These are phyloP conservation scores for Ancistrus triradiatus DNA, from an alignment of 2,113 vertebrate species.

Conservation along the genomic window DNA sequence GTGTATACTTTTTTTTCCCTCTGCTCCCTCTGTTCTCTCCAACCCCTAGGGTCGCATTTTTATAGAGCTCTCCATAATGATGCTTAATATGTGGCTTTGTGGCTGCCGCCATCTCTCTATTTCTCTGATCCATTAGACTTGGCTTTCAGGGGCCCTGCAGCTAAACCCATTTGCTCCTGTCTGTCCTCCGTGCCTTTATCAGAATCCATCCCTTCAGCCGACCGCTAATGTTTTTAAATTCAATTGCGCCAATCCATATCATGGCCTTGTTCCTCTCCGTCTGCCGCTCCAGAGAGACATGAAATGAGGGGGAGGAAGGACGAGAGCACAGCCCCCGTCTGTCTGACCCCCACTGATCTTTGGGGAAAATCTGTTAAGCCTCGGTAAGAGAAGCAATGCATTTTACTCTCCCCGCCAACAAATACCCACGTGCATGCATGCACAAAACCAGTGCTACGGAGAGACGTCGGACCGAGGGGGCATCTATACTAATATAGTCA, in stretches of 20 bases:
- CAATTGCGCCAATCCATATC: constrained; percentile 59
- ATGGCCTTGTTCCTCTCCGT: constrained; percentile 45
- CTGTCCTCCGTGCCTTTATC: constrained; percentile 55
- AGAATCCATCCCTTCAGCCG: constrained; percentile 52
- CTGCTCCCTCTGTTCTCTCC: constrained; percentile 17
- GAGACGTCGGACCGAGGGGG: constrained; percentile 41
- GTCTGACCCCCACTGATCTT: constrained; percentile 30
- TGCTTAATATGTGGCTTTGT: constrained; percentile 57
- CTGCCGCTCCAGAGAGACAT: constrained; percentile 40
- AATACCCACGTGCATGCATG: constrained; percentile 13
- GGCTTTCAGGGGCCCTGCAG: constrained; percentile 59
- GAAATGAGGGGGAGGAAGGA: constrained; percentile 15
- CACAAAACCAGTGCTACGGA: constrained; percentile 63
- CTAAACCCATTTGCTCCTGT: constrained; percentile 60
- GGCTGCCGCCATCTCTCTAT: constrained; percentile 55
- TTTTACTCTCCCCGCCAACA: constrained; percentile 17
- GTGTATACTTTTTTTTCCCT: background rate
- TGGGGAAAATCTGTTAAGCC: constrained; percentile 36
- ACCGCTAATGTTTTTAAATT: constrained; percentile 67
- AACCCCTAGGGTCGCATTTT: constrained; percentile 45
- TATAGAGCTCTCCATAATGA: constrained; percentile 53
- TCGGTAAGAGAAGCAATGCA: constrained; percentile 40
- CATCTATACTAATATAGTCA: too few species aligned
- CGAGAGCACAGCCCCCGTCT: constrained; percentile 4
- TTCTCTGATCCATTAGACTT: constrained; percentile 61